A percentile compares a stretch with the other conserved stretches of the same genome.
Evolutionary conservation across 2,797 vertebrate genomes (phyloP).

Genomic region (Microctenopoma steveboyesi): DNA sequence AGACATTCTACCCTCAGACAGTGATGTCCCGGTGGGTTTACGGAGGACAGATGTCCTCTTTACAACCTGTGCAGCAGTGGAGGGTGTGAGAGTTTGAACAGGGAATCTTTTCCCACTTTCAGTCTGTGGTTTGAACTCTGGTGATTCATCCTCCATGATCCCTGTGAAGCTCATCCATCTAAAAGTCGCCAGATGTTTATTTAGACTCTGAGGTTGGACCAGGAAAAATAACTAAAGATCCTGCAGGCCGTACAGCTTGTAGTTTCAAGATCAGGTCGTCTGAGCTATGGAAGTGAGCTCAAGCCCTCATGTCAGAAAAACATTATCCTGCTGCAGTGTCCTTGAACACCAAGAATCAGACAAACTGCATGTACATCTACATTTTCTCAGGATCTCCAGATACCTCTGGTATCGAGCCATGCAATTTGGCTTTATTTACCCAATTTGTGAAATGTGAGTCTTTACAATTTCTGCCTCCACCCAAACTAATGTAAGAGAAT

Average conservation of each 20-base stretch:
- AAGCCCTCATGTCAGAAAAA: constrained; percentile 10
- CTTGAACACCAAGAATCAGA: constrained; percentile 24
- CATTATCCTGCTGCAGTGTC: constrained; percentile 5
- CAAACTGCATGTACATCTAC: not conserved
- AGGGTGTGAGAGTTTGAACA: constrained; percentile 30
- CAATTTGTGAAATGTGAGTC: constrained; percentile 17
- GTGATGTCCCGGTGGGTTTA: constrained; percentile 55
- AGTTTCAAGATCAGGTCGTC: constrained; percentile 53
- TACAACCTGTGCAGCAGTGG: constrained; percentile 64
- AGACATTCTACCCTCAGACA: constrained; percentile 58
- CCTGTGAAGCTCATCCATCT: constrained; percentile 53
- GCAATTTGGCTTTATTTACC: constrained; percentile 12
- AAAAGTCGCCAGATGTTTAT: constrained; percentile 57
- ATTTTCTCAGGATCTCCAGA: not conserved
- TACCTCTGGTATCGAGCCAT: not conserved
- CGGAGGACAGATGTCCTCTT: constrained; percentile 66
- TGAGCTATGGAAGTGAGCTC: constrained; percentile 36
- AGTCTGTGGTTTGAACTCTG: constrained; percentile 62
- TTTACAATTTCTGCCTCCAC: constrained; percentile 14
- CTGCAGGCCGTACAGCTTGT: constrained; percentile 39
- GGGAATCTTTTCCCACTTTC: constrained; percentile 49
- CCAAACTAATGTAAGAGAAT: constrained; percentile 18
- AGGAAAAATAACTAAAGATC: constrained; percentile 46
- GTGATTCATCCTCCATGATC: constrained; percentile 60
- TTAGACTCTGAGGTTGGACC: constrained; percentile 52